phyloP scores from a whole-genome alignment of 2,888 invertebrate species.

The Calameuta idolon region DNA sequence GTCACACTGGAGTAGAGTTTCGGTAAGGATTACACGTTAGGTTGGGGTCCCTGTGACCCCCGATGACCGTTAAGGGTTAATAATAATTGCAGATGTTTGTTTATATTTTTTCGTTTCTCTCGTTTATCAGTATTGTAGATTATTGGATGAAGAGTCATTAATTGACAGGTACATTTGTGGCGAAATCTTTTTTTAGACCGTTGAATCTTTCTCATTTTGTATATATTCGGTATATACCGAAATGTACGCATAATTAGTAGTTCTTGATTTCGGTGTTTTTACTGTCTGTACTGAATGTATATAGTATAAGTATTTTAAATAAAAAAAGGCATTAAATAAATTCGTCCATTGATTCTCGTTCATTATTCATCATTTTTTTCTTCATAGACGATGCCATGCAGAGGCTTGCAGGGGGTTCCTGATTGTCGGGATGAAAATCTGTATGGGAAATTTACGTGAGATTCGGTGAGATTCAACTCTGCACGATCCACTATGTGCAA shows the following conservation, averaged over 20 bases:
- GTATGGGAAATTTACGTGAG: too few species aligned
- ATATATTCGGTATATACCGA: conserved; percentile 1
- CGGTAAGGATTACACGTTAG: too few species aligned
- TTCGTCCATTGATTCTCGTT: not conserved
- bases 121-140: conserved; percentile 39
- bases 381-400: not conserved
- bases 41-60: too few species aligned
- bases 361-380: not conserved
- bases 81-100: not conserved
- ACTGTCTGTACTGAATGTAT: conserved; percentile 57
- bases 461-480: too few species aligned
- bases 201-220: not conserved
- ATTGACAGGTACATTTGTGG: not conserved
- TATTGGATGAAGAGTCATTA: conserved; percentile 17
- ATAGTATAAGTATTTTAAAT: conserved; percentile 58
- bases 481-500: too few species aligned
- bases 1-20: too few species aligned
- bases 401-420: not conserved
- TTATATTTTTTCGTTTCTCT: conserved; percentile 16
- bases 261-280: conserved; percentile 32
- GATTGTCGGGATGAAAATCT: too few species aligned
- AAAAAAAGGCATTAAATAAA: conserved; percentile 33
- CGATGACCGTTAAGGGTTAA: too few species aligned
- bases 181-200: not conserved
- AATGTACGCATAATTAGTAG: conserved; percentile 15